Evolutionary conservation across 2,888 invertebrate genomes (phyloP).

Genomic region (Drosophila dives): DNA sequence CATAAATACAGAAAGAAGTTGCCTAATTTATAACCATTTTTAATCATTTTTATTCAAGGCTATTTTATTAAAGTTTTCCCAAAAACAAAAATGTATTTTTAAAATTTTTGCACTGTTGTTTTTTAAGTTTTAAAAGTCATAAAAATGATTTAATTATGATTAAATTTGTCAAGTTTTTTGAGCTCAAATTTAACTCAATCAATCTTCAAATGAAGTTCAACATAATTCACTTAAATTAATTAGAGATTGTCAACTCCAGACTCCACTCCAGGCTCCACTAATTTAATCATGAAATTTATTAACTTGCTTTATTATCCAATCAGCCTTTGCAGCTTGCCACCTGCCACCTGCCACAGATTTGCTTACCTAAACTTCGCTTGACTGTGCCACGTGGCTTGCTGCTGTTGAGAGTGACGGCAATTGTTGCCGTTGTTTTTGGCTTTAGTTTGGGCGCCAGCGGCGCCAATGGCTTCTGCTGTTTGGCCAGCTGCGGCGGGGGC

Average conservation of each 20-base stretch:
- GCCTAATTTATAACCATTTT: too few relatives aligned
- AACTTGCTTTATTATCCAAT: background rate
- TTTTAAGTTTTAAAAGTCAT: too few relatives aligned
- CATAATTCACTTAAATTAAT: background rate
- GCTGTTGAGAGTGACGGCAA: slow-evolving; percentile 69
- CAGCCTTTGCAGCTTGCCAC: background rate
- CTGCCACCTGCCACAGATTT: too few relatives aligned
- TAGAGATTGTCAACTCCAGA: background rate
- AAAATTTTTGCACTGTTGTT: too few relatives aligned
- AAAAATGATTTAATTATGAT: too few relatives aligned
- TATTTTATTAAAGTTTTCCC: too few relatives aligned
- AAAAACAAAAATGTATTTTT: too few relatives aligned
- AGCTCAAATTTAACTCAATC: too few relatives aligned
- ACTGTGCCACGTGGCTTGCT: slow-evolving; percentile 74
- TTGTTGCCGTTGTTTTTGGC: slow-evolving; percentile 73
- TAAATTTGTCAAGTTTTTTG: too few relatives aligned
- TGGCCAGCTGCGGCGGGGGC: slow-evolving; percentile 27
- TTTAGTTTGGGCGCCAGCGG: slow-evolving; percentile 55
- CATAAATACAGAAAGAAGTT: too few relatives aligned
- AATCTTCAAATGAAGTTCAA: too few relatives aligned
- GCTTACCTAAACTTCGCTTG: slow-evolving; percentile 79
- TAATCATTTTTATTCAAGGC: too few relatives aligned
- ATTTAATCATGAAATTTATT: background rate
- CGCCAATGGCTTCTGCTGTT: slow-evolving; percentile 47
- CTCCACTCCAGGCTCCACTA: background rate